Base-by-base conservation (phyloP, 2,113 vertebrate species). In the Eurypyga helias region DNA sequence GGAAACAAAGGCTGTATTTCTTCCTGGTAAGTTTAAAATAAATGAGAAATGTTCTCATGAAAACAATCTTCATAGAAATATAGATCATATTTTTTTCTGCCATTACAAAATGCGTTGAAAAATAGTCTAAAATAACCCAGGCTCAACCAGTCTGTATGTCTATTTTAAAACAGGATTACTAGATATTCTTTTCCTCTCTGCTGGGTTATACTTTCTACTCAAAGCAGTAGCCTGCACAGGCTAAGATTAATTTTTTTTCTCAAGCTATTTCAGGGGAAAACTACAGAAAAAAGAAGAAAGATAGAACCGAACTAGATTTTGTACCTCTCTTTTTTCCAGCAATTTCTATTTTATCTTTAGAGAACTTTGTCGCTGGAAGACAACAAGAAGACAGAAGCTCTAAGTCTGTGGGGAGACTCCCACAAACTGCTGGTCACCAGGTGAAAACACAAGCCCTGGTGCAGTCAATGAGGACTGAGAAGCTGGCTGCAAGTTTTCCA, bases 101-200 rank as follows among this genome's bases (percentile, higher is more conserved):
- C 15, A 38, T 54, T 89, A 69, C 64, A 96, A 92, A 92, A 81
- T 46, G 16, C 46, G 38, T 55, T 73, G 86, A 89, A 92, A 96
- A 95, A 90, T 26, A 41, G 58, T 58, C 76, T 89, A 86, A 92
- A 93, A 89, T 77, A 89, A 77, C 9, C 41, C 41, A 87, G 76
- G 51, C 64, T 83, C 60, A 83, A 78, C 31, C 41, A 70, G 60
- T 46, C 38, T 61, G 11, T 77, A 26, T 54, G 21, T 51, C 76
- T 96, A 81, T 77, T 95, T 90, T 91, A 66, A 93, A 96, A 83
- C 11, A 91, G 33, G 80, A 87, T 94, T 95, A 94, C 41, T 92
- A 82, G 51, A 78, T 92, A 61, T 81, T 96, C 88, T 41, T 86
- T 94, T 92, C 18, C 36, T 88, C 46, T 77, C 78, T 88, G 71